Conservation (phyloP, 2,113 vertebrate species). For the Percina caprodes region DNA sequence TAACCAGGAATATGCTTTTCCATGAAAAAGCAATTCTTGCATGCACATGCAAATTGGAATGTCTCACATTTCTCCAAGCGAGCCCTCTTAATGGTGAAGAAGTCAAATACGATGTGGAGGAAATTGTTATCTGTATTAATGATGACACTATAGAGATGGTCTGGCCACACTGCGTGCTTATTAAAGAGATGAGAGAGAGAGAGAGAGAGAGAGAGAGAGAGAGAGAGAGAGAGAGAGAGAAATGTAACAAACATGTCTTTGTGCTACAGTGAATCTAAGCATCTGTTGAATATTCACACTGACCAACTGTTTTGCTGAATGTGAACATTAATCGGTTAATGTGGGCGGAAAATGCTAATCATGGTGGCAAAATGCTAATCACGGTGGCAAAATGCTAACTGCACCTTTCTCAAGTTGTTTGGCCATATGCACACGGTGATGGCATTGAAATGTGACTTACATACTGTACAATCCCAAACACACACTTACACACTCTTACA, state of each 20-base stretch:
- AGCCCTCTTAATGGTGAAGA: constrained; percentile 33
- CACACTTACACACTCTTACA: too few species aligned
- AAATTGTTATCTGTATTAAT: constrained; percentile 18
- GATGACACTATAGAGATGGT: constrained; percentile 17
- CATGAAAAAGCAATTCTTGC: constrained; percentile 2
- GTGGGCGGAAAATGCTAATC: constrained; percentile 57
- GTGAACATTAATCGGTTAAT: constrained; percentile 28
- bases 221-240: too few species aligned
- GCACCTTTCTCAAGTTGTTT: constrained; percentile 36
- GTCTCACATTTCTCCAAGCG: background rate
- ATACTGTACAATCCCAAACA: background rate
- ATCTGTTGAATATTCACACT: constrained; percentile 33
- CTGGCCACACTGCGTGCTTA: background rate
- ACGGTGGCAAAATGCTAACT: constrained; percentile 50
- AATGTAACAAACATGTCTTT: background rate
- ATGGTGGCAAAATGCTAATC: constrained; percentile 51
- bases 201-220: too few species aligned
- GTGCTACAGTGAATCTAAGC: background rate
- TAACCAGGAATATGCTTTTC: constrained; percentile 5
- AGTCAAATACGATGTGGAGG: constrained; percentile 30
- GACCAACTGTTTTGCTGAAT: constrained; percentile 26
- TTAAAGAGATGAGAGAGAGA: background rate
- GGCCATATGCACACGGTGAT: constrained; percentile 40
- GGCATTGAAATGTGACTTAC: constrained; percentile 4
- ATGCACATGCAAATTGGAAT: constrained; percentile 9